Evolutionary conservation across 30 jellyfish, hydroid and myxozoan species (phyloP), one percentile per base, ranked within the genome.

Genomic region (Aurelia sp.): DNA sequence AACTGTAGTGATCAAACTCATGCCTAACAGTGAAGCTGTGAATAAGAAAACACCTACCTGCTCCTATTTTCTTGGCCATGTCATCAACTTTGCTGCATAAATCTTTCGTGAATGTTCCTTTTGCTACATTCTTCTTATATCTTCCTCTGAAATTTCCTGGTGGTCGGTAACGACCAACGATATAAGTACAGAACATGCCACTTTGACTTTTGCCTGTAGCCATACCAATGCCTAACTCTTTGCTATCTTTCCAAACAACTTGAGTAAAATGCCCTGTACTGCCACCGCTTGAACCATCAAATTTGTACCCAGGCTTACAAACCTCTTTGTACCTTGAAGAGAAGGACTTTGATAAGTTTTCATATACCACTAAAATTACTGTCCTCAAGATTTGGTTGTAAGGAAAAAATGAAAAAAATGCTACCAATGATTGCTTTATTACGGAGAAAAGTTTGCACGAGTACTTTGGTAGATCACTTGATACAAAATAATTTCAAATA

Each of bases 301-400:
- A 74, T 18, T 76, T 16, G 41, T 82, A 71, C 1, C 86, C 91
- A 31, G 89, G 92, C n/a, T 73, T 74, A 52, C 98, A 91, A 6
- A 91, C 98, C 76, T 91, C 98, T 61, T 64, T 81, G 87, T 91
- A 91, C 98, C 98, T 91, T 35, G 35, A 60, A 78, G 53, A 21
- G 55, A 44, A 44, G 3, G 3, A 5, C 10, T 7, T 44, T 44
- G 55, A 44, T 44, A 7, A 44, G 15, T 44, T 44, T 7, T 13
- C 9, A 10, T 44, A 0, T 27, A 0, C 2, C 33, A 27, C 33
- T 27, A 27, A 27, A 27, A 27, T 2, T 27, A 0, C 33, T 27
- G 33, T 27, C 33, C 33, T 27, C 33, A 27, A 27, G 33, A 27
- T 27, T 27, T 1, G 33, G 33, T 27, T 27, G 33, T 27, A 1